Evolutionary conservation across 2,888 invertebrate species (phyloP), one percentile per base, ranked within the genome.

Genomic region (Sericinus montela): DNA sequence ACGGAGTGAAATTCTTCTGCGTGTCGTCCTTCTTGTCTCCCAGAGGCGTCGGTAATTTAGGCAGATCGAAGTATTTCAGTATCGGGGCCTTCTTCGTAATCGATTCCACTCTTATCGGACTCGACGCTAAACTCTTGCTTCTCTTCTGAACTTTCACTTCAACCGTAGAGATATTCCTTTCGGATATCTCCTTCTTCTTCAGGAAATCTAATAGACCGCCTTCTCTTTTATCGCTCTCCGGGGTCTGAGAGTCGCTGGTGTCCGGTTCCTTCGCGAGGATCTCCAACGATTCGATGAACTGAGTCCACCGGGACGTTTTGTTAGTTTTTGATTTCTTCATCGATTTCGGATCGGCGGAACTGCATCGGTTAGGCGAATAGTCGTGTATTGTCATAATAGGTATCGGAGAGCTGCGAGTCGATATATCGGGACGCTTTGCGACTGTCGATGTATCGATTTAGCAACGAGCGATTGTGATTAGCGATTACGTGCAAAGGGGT

Each of bases 221-320:
- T 15, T 74, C 71, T 57, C 52, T 64, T 54, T 52, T 69, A 52
- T 67, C 67, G 47, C 46, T 61, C 14, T 75, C 75, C 2, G 70
- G 71, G 9, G 60, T 60, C 1, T 64, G 61, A 0, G 74, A 60
- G 5, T 76, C 75, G 1, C 67, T 72, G 0, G 49, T 29, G 5
- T 75, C 73, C 25, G 75, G 63, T 8, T 75, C 71, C 55, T 65
- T 73, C 0, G 74, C 54, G 3, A 72, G 44, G 0, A 65, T 60
- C 9, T 80, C 79, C 4, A 80, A 68, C 0, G 80, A 73, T 11
- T 80, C 81, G 11, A 80, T 67, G 32, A 79, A 80, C 19, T 77
- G 76, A 0, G 73, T 56, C 80, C 79, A 80, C 64, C 71, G 78
- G 0, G 75, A 67, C 23, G 55, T 55, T 58, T 60, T 69, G 30